A percentile compares a stretch with the other conserved stretches of the same genome.
Conservation (phyloP, 1,140 invertebrate genomes). For the Brevipalpus yothersi region DNA sequence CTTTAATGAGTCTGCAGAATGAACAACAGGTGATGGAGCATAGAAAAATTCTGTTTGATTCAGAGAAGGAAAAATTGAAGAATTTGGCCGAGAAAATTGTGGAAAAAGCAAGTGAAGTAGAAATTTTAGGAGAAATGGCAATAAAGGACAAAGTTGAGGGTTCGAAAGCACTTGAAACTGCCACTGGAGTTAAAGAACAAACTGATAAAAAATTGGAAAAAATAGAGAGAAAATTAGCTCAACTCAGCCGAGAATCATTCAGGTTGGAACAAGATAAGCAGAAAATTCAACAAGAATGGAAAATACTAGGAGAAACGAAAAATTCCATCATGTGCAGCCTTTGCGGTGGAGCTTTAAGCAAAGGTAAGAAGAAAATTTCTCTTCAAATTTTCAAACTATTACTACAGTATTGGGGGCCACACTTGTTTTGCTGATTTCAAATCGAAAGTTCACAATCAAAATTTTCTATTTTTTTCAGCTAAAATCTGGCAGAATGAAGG, state of each 20-base stretch:
- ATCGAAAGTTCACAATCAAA: not conserved
- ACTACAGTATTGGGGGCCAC: not conserved
- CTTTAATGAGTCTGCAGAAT: not conserved
- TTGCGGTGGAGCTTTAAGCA: not conserved
- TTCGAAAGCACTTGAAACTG: not conserved
- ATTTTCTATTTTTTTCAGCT: not conserved
- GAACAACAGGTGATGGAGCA: slow-evolving; percentile 3
- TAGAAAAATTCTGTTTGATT: slow-evolving; percentile 4
- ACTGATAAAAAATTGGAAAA: not conserved
- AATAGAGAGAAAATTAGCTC: not conserved
- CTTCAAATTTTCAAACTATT: not conserved
- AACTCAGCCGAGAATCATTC: not conserved
- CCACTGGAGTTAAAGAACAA: not conserved
- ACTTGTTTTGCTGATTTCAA: not conserved
- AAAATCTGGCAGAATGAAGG: not conserved
- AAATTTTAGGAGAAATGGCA: slow-evolving; percentile 4
- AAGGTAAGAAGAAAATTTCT: not conserved
- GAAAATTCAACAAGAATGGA: slow-evolving; percentile 4
- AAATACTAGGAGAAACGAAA: not conserved
- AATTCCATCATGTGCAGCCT: slow-evolving; percentile 4
- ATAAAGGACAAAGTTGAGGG: slow-evolving; percentile 6
- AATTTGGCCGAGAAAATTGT: slow-evolving; percentile 1
- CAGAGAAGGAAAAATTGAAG: slow-evolving; percentile 4
- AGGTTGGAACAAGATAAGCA: not conserved
- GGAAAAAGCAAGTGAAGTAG: slow-evolving; percentile 3